Conservation (phyloP, 1,140 invertebrate species). For the Saccostrea glomerata region DNA sequence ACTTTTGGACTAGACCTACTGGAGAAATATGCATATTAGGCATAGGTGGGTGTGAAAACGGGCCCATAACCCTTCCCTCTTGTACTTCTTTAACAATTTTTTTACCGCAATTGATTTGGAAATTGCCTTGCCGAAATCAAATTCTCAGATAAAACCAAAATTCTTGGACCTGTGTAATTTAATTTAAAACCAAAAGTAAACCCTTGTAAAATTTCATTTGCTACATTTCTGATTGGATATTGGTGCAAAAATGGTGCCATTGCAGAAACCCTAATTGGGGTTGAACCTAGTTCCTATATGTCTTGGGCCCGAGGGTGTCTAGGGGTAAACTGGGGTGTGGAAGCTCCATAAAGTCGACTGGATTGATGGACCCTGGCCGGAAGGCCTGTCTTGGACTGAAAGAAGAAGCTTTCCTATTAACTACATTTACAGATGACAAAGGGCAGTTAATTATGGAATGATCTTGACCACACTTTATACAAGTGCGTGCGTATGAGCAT, state of each 20-base stretch:
- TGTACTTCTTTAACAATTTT: constrained; percentile 45
- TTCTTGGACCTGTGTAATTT: constrained; percentile 6
- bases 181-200: constrained; percentile 9
- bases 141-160: not conserved
- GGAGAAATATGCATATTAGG: constrained; percentile 45
- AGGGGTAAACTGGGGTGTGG: too few relatives aligned
- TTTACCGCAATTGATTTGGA: not conserved
- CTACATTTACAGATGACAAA: not conserved
- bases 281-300: not conserved
- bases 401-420: not conserved
- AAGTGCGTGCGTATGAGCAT: too few relatives aligned
- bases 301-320: not conserved
- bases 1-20: constrained; percentile 42
- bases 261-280: not conserved
- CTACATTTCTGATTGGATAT: too few relatives aligned
- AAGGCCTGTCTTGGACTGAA: not conserved
- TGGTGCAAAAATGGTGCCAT: too few relatives aligned
- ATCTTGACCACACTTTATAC: not conserved
- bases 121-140: not conserved
- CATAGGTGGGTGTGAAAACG: constrained; percentile 15
- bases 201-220: not conserved
- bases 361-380: not conserved
- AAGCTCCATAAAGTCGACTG: too few relatives aligned
- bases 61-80: constrained; percentile 27
- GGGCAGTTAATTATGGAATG: not conserved